Evolutionary conservation across 2,113 vertebrate genomes (phyloP), one percentile per base, ranked within the genome.

Genomic region (Numenius arquata): DNA sequence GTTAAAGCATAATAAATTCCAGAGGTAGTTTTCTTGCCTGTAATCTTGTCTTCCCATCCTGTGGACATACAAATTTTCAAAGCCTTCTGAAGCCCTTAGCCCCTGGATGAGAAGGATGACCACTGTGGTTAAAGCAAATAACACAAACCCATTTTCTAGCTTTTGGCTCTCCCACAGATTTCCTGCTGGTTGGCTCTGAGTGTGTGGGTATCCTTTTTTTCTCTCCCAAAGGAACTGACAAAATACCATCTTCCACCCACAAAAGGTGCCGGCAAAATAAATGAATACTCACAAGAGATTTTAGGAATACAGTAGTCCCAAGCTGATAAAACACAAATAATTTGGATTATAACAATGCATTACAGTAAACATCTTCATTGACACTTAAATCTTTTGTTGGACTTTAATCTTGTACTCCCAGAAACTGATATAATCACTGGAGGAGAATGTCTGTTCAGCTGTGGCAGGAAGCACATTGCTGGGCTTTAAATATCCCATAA

Each of bases 1-100:
- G 73, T 72, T 82, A 91, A 92, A 89, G n/a, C 48, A 38, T 48
- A 81, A 92, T 53, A 87, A 96, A 87, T 93, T 89, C 92, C 96
- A 93, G 50, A 80, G 38, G 50, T 59, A 67, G 62, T 95, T 80
- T 78, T 61, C 85, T 70, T 1, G 9, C 25, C 83, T 55, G 25
- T 79, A 85, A 89, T 85, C 59, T 79, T 2, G 0, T 67, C 63
- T 86, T 95, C 80, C 79, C 11, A 38, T 63, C 61, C 50, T 40
- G 43, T 34, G 29, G 53, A 83, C 19, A 65, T 6, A 88, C 1
- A 59, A 74, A 88, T 59, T 81, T 65, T 80, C 38, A 82, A 88
- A 77, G 34, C 18, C 5, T 83, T 47, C 59, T 38, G 55, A 93
- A 90, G 43, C 23, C 36, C 15, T 76, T 23, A 70, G 32, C 8